A percentile compares a stretch with the other conserved stretches of the same genome.
Conservation (phyloP, 1,140 invertebrate species). For the Micrasema minimum region DNA sequence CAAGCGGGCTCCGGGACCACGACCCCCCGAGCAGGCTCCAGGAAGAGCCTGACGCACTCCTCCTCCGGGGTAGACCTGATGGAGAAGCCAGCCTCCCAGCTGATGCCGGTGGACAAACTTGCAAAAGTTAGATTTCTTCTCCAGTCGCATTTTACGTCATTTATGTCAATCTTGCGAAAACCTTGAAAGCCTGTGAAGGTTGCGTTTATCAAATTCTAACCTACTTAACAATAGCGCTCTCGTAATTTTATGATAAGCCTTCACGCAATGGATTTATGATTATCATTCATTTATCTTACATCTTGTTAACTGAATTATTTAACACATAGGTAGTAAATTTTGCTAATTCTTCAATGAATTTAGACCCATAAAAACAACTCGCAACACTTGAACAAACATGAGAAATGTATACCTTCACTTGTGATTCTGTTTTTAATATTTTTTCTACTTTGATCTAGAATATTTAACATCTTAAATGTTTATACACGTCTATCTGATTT, state of each 20-base stretch:
- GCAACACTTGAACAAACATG: too few species aligned
- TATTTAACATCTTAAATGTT: too few species aligned
- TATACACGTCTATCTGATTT: too few species aligned
- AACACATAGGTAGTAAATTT: too few species aligned
- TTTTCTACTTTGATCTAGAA: too few species aligned
- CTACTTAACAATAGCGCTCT: slow-evolving; percentile 32
- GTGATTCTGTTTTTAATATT: too few species aligned
- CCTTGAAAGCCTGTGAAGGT: slow-evolving; percentile 30
- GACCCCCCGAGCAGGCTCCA: slow-evolving; percentile 60
- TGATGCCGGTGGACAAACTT: slow-evolving; percentile 76
- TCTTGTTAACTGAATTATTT: too few species aligned
- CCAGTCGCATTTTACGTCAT: slow-evolving; percentile 39
- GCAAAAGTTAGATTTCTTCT: slow-evolving; percentile 68
- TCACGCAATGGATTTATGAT: slow-evolving; percentile 19
- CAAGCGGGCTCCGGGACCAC: slow-evolving; percentile 59
- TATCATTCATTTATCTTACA: too few species aligned
- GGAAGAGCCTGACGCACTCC: slow-evolving; percentile 66
- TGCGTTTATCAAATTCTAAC: slow-evolving; percentile 18
- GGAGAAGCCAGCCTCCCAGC: slow-evolving; percentile 68
- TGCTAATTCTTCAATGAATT: too few species aligned
- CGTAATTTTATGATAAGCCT: not conserved
- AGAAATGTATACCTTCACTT: too few species aligned
- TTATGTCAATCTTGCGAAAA: slow-evolving; percentile 23
- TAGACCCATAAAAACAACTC: too few species aligned
- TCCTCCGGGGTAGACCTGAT: slow-evolving; percentile 71